Base-by-base conservation (phyloP, 2,797 vertebrate genomes). In the Cossypha heuglini region DNA sequence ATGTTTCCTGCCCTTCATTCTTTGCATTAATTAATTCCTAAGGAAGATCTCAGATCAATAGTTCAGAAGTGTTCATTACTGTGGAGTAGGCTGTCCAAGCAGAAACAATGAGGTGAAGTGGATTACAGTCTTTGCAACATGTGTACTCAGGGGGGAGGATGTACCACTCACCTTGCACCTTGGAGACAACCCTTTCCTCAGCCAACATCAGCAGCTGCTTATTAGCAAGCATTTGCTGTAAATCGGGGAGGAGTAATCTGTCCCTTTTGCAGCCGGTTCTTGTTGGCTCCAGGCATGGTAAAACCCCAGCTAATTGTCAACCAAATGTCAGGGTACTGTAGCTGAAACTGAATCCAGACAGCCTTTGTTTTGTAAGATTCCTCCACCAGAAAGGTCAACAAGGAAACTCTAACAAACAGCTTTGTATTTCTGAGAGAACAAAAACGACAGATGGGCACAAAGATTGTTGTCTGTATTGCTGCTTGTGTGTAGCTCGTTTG, bases 401-500 rank as follows among this genome's bases (percentile, higher is more conserved):
- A 38, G 43, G 58, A 66, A 64, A 13, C 9, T 51, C 21, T 25
- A 37, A 4, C 10, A 45, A 72, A n/a, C 10, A 73, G 29, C 24
- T 83, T 77, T 49, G 20, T 11, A 1, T 63, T 82, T 13, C 31
- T 26, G 29, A 57, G 49, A 68, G 40, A 6, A 19, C 26, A 38
- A 26, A 78, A 33, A 6, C 0, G 0, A 22, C 5, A 45, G 29
- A 11, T 18, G 16, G 11, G n/a, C 31, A 42, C 67, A 59, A 33
- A 57, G n/a, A 12, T 13, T 25, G 37, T 42, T 59, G 19, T n/a
- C 45, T 19, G 18, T 42, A 2, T 38, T 26, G 25, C 42, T 71
- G 49, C 24, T 55, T 0, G 0, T 13, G 9, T 35, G 16, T 57
- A 75, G 61, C 12, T 20, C 5, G 2, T 75, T 61, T 29, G 28